Conservation (phyloP, 23 tunicate genomes). For the Halocynthia roretzi region DNA sequence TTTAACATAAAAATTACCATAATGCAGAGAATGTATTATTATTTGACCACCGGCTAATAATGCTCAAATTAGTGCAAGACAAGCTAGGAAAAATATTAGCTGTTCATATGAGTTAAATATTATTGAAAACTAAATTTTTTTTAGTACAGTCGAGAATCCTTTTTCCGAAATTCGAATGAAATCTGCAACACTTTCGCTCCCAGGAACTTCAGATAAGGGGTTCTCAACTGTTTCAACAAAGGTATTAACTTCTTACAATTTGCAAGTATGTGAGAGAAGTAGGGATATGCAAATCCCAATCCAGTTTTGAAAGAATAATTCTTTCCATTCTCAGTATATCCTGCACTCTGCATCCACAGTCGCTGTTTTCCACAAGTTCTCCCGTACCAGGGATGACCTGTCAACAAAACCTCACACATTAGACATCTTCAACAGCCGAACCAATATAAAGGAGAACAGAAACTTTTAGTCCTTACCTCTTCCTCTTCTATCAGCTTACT, state of each 20-base stretch:
- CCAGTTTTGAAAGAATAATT: conserved; percentile 70
- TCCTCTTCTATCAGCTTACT: conserved; percentile 85
- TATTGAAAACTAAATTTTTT: too few relatives aligned
- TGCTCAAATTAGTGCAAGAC: background rate
- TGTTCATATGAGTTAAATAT: background rate
- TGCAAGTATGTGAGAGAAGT: conserved; percentile 74
- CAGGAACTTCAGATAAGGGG: too few relatives aligned
- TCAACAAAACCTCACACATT: background rate
- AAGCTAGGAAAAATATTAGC: background rate
- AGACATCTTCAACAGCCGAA: background rate
- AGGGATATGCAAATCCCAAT: conserved; percentile 60
- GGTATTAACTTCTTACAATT: conserved; percentile 43
- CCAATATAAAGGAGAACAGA: background rate
- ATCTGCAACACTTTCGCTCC: too few relatives aligned
- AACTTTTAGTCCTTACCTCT: conserved; percentile 45
- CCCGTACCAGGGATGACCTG: conserved; percentile 74
- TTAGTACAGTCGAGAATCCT: too few relatives aligned
- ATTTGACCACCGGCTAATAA: too few relatives aligned
- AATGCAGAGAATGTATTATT: too few relatives aligned
- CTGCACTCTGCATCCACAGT: conserved; percentile 53
- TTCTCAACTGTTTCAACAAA: too few relatives aligned
- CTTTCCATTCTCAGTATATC: conserved; percentile 85
- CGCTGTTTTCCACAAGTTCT: conserved; percentile 62
- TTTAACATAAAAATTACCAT: too few relatives aligned
- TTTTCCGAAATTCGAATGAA: too few relatives aligned